Conservation (phyloP, 2,888 invertebrate genomes). For the Amiota minor region DNA sequence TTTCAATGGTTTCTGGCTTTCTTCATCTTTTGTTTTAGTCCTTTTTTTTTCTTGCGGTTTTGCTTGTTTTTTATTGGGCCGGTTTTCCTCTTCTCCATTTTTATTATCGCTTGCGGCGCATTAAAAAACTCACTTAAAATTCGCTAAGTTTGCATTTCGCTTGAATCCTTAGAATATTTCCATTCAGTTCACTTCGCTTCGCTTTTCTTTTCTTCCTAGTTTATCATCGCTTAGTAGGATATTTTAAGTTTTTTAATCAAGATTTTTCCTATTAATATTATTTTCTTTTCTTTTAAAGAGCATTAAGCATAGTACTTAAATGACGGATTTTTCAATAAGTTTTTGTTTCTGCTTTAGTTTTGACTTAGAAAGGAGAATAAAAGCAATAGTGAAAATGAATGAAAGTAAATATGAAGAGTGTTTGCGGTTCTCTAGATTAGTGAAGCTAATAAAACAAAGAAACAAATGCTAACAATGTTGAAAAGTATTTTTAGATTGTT, state of each 20-base stretch:
- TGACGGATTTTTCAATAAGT: conserved; percentile 52
- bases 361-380: no score
- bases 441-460: conserved; percentile 3
- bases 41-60: conserved; percentile 45
- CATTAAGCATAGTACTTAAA: conserved; percentile 52
- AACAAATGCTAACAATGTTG: neutral
- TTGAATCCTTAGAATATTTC: conserved; percentile 50
- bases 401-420: no score
- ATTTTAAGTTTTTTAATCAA: conserved; percentile 61
- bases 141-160: conserved; percentile 60
- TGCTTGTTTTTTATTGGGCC: neutral
- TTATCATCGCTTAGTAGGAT: neutral
- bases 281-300: conserved; percentile 39
- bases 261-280: conserved; percentile 45
- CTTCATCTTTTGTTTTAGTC: conserved; percentile 34
- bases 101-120: conserved; percentile 12
- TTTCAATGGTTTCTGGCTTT: conserved; percentile 9
- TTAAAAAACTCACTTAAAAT: conserved; percentile 52
- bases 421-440: no score
- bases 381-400: no score
- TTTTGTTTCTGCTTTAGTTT: conserved; percentile 29
- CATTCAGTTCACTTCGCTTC: conserved; percentile 27
- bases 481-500: no score
- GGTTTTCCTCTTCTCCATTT: neutral
- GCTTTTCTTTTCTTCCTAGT: conserved; percentile 32